phyloP scores from a whole-genome alignment of 2,888 invertebrate species.

The Xanthorhoe designata region DNA sequence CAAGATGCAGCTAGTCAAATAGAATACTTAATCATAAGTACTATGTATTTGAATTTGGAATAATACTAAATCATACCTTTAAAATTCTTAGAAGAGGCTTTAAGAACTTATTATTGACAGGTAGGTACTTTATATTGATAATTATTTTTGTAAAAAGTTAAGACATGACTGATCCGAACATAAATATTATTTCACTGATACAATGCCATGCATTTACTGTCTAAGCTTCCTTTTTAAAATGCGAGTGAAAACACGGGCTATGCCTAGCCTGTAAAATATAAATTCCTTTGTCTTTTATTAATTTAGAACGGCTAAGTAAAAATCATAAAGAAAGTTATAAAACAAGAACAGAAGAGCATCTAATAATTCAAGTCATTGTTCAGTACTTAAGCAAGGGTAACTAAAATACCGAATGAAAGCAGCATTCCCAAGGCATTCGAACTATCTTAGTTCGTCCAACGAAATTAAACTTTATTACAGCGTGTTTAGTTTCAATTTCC shows the following conservation, averaged over 20 bases:
- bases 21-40: too few species aligned
- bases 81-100: too few species aligned
- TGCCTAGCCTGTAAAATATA: neutral
- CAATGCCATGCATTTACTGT: too few species aligned
- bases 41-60: too few species aligned
- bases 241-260: neutral
- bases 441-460: slow-evolving; percentile 44
- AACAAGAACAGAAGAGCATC: slow-evolving; percentile 41
- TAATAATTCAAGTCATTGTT: slow-evolving; percentile 57
- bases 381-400: slow-evolving; percentile 53
- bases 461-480: slow-evolving; percentile 55
- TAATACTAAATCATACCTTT: too few species aligned
- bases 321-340: slow-evolving; percentile 33
- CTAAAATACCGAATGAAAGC: slow-evolving; percentile 63
- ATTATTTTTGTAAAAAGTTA: too few species aligned
- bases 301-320: slow-evolving; percentile 3
- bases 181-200: too few species aligned
- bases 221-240: too few species aligned
- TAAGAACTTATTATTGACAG: too few species aligned
- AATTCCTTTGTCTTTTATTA: neutral
- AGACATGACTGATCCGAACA: too few species aligned
- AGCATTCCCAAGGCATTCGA: slow-evolving; percentile 57
- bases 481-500: slow-evolving; percentile 49
- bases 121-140: too few species aligned
- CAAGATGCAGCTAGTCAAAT: too few species aligned